Percentiles rank a stretch among this genome's conserved stretches.
These are phyloP conservation scores for Ophioderma brevispina DNA, from an alignment of 35 echinoderm and acorn worm species.

Conservation along the genomic window DNA sequence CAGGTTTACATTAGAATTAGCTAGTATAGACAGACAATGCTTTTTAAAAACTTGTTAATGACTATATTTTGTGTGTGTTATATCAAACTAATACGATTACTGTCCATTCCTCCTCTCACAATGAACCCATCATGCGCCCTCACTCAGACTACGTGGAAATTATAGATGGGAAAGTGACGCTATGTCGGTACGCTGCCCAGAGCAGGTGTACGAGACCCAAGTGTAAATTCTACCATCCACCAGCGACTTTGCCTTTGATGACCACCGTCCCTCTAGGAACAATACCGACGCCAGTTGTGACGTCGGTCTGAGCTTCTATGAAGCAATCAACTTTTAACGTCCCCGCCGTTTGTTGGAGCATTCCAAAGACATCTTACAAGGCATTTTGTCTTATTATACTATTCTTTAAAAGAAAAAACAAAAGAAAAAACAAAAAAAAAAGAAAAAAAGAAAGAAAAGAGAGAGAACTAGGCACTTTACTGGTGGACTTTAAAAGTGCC, in stretches of 20 bases:
- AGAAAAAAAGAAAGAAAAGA: neutral
- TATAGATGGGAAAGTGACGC: constrained; percentile 97
- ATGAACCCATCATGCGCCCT: neutral
- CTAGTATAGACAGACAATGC: too few species aligned
- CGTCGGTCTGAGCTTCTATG: constrained; percentile 30
- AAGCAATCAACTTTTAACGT: constrained; percentile 11
- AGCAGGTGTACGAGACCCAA: constrained; percentile 91
- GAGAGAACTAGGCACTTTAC: neutral
- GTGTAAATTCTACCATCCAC: constrained; percentile 99
- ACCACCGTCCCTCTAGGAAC: constrained; percentile 61
- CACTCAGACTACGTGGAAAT: constrained; percentile 98
- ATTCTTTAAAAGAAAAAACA: neutral
- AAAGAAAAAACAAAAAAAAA: neutral
- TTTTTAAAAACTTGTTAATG: too few species aligned
- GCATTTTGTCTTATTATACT: neutral
- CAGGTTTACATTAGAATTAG: too few species aligned
- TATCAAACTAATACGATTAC: too few species aligned
- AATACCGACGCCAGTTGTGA: constrained; percentile 66
- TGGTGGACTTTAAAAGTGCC: constrained; percentile 8
- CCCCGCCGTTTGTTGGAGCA: constrained; percentile 22
- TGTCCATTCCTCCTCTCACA: neutral
- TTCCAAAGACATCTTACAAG: constrained; percentile 21
- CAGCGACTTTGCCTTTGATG: constrained; percentile 68
- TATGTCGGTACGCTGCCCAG: constrained; percentile 98
- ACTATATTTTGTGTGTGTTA: too few species aligned